Conservation (phyloP, 2,888 invertebrate species). For the Aphrophora alni region DNA sequence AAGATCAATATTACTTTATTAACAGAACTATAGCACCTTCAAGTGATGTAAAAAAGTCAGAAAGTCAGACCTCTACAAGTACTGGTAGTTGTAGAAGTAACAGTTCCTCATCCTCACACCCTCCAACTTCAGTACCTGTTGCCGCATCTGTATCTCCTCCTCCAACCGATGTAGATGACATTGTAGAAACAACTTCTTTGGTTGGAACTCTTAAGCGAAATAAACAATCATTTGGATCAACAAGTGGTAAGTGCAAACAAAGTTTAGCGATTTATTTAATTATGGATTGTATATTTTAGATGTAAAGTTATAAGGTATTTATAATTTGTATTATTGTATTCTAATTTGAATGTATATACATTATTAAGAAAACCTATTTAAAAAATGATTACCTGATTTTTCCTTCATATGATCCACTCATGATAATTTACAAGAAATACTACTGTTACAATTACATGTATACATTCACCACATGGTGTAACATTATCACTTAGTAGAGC, state of each 20-base stretch:
- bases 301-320: neutral
- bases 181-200: conserved; percentile 25
- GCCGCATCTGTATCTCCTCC: conserved; percentile 1
- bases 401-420: no score
- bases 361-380: no score
- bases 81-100: conserved; percentile 39
- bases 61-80: conserved; percentile 29
- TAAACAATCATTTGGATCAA: neutral
- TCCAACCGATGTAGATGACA: conserved; percentile 12
- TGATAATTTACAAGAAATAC: no score
- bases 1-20: no score
- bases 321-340: no score
- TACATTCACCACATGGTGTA: no score
- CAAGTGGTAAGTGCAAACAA: neutral
- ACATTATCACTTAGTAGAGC: no score
- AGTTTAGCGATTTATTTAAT: no score
- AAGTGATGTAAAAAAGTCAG: conserved; percentile 13
- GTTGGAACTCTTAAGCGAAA: conserved; percentile 38
- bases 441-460: no score
- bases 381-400: no score
- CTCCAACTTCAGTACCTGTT: conserved; percentile 9
- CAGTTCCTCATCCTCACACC: conserved; percentile 25
- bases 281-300: no score
- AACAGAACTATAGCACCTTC: neutral
- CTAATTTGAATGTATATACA: no score